Evolutionary conservation across 2,113 vertebrate species (phyloP), one percentile per base, ranked within the genome.

Genomic region (Symphodus melops): DNA sequence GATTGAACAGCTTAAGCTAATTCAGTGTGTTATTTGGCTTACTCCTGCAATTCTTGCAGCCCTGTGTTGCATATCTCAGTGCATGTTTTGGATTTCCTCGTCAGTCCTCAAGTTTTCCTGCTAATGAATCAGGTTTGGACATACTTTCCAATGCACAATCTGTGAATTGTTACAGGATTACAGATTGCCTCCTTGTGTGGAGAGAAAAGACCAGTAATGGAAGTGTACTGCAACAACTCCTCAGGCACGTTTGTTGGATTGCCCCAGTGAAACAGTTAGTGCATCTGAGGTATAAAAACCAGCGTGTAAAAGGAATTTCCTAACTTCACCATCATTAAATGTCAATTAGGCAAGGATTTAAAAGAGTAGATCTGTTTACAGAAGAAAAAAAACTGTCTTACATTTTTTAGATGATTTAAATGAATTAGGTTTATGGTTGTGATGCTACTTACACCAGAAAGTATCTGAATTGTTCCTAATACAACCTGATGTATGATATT

Each of bases 101-200:
- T 58, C 46, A 56, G 69, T 66, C 11, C 77, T 37, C 56, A 71
- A 58, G 42, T 76, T 72, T 75, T 48, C 60, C 52, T 72, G 68
- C 51, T 53, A 56, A 55, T 81, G 81, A 68, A 79, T 88, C 79
- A 79, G 68, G 71, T 72, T 79, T 66, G 67, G 55, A 81, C 53
- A 44, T 61, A 74, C 21, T 75, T 89, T 83, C 77, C 79, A 68
- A 82, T 4, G 14, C 68, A 86, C 82, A 90, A 84, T 86, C 82
- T 84, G 74, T 25, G 59, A 82, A 89, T 87, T 85, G 88, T 90
- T 84, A 73, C 74, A 89, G 79, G 82, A 80, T 90, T 88, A 84
- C 51, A 56, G 63, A 17, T 46, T 41, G 79, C 75, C 44, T 68
- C 68, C 68, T 51, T 56, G 66, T 57, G 12, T 81, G 68, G 77